Evolutionary conservation across 1,140 invertebrate genomes (phyloP).

Genomic region (Rhyzopertha dominica): DNA sequence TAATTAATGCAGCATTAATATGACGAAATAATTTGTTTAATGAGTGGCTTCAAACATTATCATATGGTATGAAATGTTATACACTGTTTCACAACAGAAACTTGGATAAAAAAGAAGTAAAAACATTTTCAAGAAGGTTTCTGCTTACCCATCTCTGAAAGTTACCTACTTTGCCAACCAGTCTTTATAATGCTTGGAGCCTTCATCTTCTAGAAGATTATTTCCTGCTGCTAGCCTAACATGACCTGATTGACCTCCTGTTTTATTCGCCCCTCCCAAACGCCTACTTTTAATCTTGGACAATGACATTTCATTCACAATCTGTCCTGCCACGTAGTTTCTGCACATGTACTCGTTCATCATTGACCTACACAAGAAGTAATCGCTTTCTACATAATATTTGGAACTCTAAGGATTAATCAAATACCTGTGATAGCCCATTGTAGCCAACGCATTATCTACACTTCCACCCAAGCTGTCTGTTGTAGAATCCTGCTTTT

Average conservation of each 20-base stretch:
- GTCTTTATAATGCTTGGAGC: constrained; percentile 61
- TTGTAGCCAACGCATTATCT: constrained; percentile 52
- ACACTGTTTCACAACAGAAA: not conserved
- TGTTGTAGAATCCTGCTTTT: constrained; percentile 4
- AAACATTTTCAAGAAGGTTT: not conserved
- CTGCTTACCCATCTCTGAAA: constrained; percentile 1
- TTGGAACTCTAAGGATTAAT: constrained; percentile 4
- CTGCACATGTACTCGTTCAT: constrained; percentile 70
- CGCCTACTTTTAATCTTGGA: constrained; percentile 47
- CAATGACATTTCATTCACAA: constrained; percentile 55
- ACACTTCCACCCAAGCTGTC: constrained; percentile 49
- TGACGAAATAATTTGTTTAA: not conserved
- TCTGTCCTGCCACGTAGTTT: constrained; percentile 64
- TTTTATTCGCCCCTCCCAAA: constrained; percentile 30
- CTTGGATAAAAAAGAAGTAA: constrained; percentile 1
- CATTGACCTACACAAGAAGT: constrained; percentile 51
- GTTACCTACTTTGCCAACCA: constrained; percentile 60
- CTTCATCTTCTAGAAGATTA: constrained; percentile 57
- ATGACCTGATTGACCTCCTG: constrained; percentile 15
- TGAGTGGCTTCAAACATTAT: not conserved
- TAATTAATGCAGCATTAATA: not conserved
- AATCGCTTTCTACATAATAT: constrained; percentile 11
- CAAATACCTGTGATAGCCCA: constrained; percentile 59
- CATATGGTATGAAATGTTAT: not conserved
- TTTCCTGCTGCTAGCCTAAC: constrained; percentile 46